Base-by-base conservation (phyloP, 2,797 vertebrate genomes). In the Chelidonichthys spinosus region DNA sequence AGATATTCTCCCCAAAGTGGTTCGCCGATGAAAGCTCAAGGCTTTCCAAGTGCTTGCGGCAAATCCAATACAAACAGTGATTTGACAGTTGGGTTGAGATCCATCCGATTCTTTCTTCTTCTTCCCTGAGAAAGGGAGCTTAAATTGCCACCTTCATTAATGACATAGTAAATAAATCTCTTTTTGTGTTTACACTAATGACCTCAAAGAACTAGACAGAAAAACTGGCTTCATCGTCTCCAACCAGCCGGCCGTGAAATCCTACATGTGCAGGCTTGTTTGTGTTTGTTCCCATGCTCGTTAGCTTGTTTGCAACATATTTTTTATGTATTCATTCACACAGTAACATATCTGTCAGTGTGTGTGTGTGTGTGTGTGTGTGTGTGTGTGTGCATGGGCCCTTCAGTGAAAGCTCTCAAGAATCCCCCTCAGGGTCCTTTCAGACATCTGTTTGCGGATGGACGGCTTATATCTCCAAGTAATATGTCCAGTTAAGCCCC, bases 81-180 rank as follows among this genome's bases (percentile, higher is more conserved):
- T 90, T 88, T 89, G 82, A 85, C 69, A 79, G 83, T 80, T 69
- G 63, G 40, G 62, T 85, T 62, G 66, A 79, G 76, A 82, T 82
- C 63, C 74, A 68, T 72, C 58, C 65, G 13, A 50, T 69, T n/a
- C 8, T 4, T 9, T 49, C 42, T 67, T 69, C 53, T 4, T 63
- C 43, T 54, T 53, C 35, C 58, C 62, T 78, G 72, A 78, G 87
- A 88, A 87, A 83, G 66, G 56, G 63, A 78, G 70, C 74, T 83
- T 78, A 79, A 88, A 86, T 85, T 89, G 63, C 71, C 85, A 73
- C 81, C 84, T 87, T 83, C 85, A 91, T 93, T 92, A 91, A 92
- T 90, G 83, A 86, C 84, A 65, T 81, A 78, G 84, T 89, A 87
- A 87, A 90, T 90, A 85, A 89, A 90, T 83, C 82, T 80, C 83